These are phyloP conservation scores for Premnoplex brunnescens DNA, from an alignment of 2,797 vertebrate species.

Conservation along the genomic window DNA sequence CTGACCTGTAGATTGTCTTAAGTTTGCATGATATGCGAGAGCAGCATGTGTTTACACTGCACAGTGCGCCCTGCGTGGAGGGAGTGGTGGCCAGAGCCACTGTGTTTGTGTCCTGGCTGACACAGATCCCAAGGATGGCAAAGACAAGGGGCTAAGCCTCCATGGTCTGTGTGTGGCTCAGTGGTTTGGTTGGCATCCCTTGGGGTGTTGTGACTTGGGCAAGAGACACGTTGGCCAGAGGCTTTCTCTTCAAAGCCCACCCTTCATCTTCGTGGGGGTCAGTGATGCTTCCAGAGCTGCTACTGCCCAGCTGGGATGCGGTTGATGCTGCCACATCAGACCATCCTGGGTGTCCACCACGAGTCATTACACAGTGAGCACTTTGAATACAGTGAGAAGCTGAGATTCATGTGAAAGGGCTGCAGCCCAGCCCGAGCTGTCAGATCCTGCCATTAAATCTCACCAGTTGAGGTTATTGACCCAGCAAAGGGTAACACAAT, in stretches of 20 bases:
- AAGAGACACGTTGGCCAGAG: background rate
- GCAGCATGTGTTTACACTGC: background rate
- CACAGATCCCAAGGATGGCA: background rate
- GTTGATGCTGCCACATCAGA: background rate
- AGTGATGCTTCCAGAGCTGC: background rate
- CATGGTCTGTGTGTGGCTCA: fast-evolving
- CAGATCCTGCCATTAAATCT: slow-evolving; percentile 33
- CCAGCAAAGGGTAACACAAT: slow-evolving; percentile 41
- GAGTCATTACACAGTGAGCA: fast-evolving
- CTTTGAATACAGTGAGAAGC: background rate
- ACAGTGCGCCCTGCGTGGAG: fast-evolving
- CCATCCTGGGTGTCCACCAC: background rate
- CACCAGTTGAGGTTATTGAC: background rate
- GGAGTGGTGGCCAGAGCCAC: fast-evolving
- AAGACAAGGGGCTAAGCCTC: background rate
- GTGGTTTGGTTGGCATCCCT: background rate
- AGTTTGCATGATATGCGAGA: slow-evolving; percentile 50
- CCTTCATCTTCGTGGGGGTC: fast-evolving
- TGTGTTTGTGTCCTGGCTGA: background rate
- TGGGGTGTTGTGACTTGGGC: background rate
- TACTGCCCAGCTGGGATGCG: fast-evolving
- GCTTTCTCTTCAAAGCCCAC: background rate
- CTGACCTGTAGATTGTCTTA: slow-evolving; percentile 75
- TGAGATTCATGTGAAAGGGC: background rate
- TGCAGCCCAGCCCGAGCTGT: background rate